These are phyloP conservation scores for Mycalesis mineus DNA, from an alignment of 2,888 invertebrate genomes.

Conservation along the genomic window DNA sequence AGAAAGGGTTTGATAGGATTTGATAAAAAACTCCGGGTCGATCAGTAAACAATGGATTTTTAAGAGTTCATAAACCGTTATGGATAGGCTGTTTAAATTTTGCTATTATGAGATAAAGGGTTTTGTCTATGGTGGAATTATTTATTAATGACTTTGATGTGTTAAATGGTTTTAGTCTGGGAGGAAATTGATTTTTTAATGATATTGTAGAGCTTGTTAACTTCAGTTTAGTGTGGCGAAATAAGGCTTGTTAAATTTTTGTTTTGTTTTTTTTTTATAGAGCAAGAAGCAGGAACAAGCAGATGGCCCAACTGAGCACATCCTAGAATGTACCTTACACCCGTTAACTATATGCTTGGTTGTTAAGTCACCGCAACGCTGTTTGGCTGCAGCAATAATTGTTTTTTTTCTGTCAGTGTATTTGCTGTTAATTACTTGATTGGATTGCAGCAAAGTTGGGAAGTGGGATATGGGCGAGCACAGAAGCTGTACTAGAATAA, in stretches of 20 bases:
- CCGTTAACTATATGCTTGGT: too few species aligned
- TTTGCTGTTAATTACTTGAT: too few species aligned
- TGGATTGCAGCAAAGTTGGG: too few species aligned
- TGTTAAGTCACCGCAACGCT: too few species aligned
- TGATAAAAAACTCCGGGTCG: conserved; percentile 59
- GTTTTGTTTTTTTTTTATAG: background rate
- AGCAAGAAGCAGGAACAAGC: too few species aligned
- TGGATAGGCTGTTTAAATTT: conserved; percentile 62
- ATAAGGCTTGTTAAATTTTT: conserved; percentile 1
- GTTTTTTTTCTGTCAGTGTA: too few species aligned
- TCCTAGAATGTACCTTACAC: too few species aligned
- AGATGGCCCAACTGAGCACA: too few species aligned
- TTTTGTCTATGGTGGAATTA: conserved; percentile 40
- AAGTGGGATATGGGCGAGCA: too few species aligned
- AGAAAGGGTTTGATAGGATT: conserved; percentile 71
- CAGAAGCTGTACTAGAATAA: too few species aligned
- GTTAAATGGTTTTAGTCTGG: conserved; percentile 35
- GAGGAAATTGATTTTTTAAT: conserved; percentile 34
- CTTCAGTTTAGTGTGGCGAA: background rate
- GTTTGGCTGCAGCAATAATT: too few species aligned
- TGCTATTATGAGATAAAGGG: conserved; percentile 61
- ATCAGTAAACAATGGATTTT: conserved; percentile 61
- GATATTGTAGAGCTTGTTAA: too few species aligned
- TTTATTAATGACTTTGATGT: conserved; percentile 37
- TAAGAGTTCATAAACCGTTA: conserved; percentile 49